Evolutionary conservation across 2,888 invertebrate species (phyloP), one percentile per base, ranked within the genome.

Genomic region (Cephalotes varians): DNA sequence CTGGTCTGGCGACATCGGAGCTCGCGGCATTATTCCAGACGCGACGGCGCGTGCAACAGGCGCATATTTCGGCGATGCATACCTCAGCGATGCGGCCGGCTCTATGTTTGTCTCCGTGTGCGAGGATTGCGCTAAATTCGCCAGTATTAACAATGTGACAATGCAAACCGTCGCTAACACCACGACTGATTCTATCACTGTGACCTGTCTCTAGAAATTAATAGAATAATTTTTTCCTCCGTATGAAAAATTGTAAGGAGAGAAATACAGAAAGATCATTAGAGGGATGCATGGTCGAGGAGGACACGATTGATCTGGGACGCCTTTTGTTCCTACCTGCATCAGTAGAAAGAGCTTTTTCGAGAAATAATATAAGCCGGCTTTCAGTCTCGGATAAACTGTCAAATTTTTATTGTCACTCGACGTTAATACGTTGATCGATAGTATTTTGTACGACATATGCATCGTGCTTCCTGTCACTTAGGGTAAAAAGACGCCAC

Each of bases 171-270:
- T 54, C 34, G 79, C 69, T 31, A 85, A 40, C 37, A 76, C n/a
- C 25, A 58, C 67, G 47, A 86, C 7, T 51, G 83, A 72, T 28
- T 87, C 86, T 37, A 82, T 49, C 60, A 84, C 25, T 6, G 67
- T 80, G n/a, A 81, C 40, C 62, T 89, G 85, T 73, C 81, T 88
- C 86, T 88, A 74, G 12, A 65, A 64, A 69, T 31, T 65, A 67
- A 81, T 40, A 21, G 10, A 54, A 40, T 7, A 21, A 71, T 31
- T 69, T 64, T 74, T 47, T 25, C 10, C 28, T 72, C 2, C 2
- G 10, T n/a, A 6, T n/a, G n/a, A 31, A 47, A 2, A 28, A 49
- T 47, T 28, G 12, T 47, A 6, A 47, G 9, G 18, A 28, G 15
- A 62, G 21, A 62, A 37, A 21, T 7, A 15, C 6, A 12, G 37